Percentiles rank a stretch among this genome's conserved stretches.
Conservation (phyloP, 2,888 invertebrate species). For the Monochamus alternatus region DNA sequence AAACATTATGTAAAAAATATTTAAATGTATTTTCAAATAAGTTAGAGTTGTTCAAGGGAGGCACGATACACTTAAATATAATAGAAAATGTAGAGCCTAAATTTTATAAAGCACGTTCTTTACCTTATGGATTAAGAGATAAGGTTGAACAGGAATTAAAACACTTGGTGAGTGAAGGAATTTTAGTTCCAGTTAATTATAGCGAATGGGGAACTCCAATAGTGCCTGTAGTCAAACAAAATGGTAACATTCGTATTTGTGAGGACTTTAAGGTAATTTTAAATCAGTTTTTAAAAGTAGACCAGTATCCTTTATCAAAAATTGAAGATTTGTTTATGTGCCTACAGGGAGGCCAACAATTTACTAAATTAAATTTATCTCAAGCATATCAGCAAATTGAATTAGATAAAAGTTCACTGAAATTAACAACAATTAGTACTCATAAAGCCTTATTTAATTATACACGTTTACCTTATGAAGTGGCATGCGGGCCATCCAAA, state of each 20-base stretch:
- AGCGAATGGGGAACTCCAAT: too few species aligned
- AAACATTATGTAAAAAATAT: too few species aligned
- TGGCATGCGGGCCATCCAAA: background rate
- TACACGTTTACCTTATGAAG: constrained; percentile 35
- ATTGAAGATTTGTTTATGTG: constrained; percentile 15
- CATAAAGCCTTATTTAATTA: constrained; percentile 49
- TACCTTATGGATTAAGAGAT: too few species aligned
- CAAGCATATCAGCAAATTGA: constrained; percentile 38
- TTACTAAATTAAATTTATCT: constrained; percentile 40
- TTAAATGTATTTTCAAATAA: too few species aligned
- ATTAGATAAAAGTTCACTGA: constrained; percentile 36
- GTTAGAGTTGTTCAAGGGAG: too few species aligned
- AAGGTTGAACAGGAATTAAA: too few species aligned
- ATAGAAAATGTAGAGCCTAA: background rate
- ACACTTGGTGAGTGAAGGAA: background rate
- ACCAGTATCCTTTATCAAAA: background rate
- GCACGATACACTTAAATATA: too few species aligned
- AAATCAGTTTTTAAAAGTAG: background rate
- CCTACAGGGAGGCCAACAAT: constrained; percentile 28
- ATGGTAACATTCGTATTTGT: background rate
- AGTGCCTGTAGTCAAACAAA: too few species aligned
- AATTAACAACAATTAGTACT: constrained; percentile 33
- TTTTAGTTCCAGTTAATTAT: background rate
- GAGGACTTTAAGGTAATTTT: too few species aligned
- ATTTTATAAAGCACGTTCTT: background rate